Evolutionary conservation across 2,113 vertebrate genomes (phyloP), one percentile per base, ranked within the genome.

Genomic region (Nothobranchius kuhntae): DNA sequence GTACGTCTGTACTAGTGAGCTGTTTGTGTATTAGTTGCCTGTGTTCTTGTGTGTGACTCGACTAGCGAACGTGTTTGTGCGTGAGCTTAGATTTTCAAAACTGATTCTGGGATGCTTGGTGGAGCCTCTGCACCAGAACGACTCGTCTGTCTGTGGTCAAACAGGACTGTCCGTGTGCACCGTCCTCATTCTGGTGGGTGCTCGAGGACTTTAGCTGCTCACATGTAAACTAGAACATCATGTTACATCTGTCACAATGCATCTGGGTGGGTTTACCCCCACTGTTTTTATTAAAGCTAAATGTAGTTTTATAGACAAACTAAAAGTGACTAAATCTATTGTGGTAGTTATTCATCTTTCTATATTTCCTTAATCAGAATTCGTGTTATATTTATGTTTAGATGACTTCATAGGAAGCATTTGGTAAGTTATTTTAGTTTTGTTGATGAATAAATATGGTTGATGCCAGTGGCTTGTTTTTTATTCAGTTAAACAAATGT

Each of bases 131-230:
- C 53, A 56, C 45, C 53, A 26, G 10, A 61, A 83, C 52, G 17
- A 61, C 71, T 51, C 73, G 3, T 58, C 1, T 12, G 9, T 46
- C 75, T 68, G 53, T 53, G 66, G 78, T 70, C 15, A 0, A 70
- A 85, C 78, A 14, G 51, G 80, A 81, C 51, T 7, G 6, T 67
- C 62, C 71, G 30, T 61, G 42, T 52, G 55, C 46, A 14, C 51
- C 46, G n/a, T 68, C 21, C 21, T 21, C 58, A 12, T 61, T 61
- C 17, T 53, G 17, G n/a, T 60, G 47, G 30, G 30, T 30, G 30
- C 30, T 30, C 30, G 3, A 30, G 30, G 30, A 30, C 2, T 3
- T 30, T 4, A 30, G 30, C 30, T 30, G 30, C 30, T 30, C 30
- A 30, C 3, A 30, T 30, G 30, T 30, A 30, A 30, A 30, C 30